A percentile compares a stretch with the other conserved stretches of the same genome.
Evolutionary conservation across 2,113 vertebrate species (phyloP).

Genomic region (Pleuronectes platessa): DNA sequence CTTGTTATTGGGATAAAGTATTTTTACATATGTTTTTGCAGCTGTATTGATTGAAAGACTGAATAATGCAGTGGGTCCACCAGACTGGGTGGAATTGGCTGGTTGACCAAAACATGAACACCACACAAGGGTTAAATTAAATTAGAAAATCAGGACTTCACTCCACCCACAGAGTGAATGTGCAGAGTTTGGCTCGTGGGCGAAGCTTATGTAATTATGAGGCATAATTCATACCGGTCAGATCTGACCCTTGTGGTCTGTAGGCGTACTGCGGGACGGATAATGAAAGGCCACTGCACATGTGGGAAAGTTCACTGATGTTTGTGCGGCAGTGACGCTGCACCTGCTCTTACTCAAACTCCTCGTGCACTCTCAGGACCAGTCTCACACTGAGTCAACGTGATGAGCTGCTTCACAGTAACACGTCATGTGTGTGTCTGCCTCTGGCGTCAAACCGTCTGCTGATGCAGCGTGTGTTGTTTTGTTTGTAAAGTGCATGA

Average conservation of each 20-base stretch:
- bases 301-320: slow-evolving; percentile 5
- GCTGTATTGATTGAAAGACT: too few species aligned
- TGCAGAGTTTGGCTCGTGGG: slow-evolving; percentile 14
- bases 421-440: too few species aligned
- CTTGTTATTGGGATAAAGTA: too few species aligned
- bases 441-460: neutral
- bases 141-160: slow-evolving; percentile 6
- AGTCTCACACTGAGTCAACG: neutral
- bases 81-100: too few species aligned
- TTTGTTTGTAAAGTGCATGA: too few species aligned
- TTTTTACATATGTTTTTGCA: too few species aligned
- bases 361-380: too few species aligned
- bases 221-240: slow-evolving; percentile 36
- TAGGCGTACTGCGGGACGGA: slow-evolving; percentile 10
- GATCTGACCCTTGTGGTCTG: slow-evolving; percentile 27
- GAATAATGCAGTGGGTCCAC: too few species aligned
- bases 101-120: too few species aligned
- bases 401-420: neutral
- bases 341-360: neutral
- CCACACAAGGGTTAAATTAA: too few species aligned
- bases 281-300: slow-evolving; percentile 12
- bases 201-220: slow-evolving; percentile 37
- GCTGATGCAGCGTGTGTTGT: neutral
- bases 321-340: slow-evolving; percentile 1
- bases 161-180: too few species aligned